Evolutionary conservation across 2,113 vertebrate genomes (phyloP), one percentile per base, ranked within the genome.

Genomic region (Tetrao urogallus): DNA sequence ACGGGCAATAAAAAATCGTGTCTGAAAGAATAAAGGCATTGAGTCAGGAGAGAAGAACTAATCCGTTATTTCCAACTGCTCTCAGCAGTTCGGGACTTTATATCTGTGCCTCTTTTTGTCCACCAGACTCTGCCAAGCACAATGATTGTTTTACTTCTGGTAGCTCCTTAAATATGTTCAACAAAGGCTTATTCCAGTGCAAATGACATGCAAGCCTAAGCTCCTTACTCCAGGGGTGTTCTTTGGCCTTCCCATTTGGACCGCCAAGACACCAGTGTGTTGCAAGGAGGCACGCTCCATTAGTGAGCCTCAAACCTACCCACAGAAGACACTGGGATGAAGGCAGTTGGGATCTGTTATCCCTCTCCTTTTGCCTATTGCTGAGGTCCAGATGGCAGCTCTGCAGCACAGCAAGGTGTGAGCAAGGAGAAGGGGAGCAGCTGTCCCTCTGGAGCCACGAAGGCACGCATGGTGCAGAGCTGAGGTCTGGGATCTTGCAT

Each of bases 161-260:
- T 76, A 64, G 58, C 32, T 85, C 72, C 87, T 27, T 60, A 60
- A 78, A 86, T 83, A 77, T 63, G 63, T n/a, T 78, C 58, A 45
- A 36, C 36, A 32, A 1, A 21, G 61, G 18, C 65, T 93, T 77
- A 54, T 38, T 92, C 32, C 79, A 52, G 47, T 1, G 0, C 28
- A 54, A 85, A 82, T 25, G 40, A 91, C 94, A 93, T 70, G 71
- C 48, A 76, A 89, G 69, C 47, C 64, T 91, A 83, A 92, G 79
- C 89, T 94, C 34, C 85, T 81, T 91, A 91, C 79, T 57, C 18
- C 0, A 60, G 8, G 47, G 43, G 32, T 56, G 74, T 57, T n/a
- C 89, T 89, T 73, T 85, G 71, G 42, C 84, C 52, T 21, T 22
- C 82, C 60, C 72, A 17, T 60, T 91, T 69, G 54, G 84, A 64